Base-by-base conservation (phyloP, 2,797 vertebrate species). In the Cebuella pygmaea region DNA sequence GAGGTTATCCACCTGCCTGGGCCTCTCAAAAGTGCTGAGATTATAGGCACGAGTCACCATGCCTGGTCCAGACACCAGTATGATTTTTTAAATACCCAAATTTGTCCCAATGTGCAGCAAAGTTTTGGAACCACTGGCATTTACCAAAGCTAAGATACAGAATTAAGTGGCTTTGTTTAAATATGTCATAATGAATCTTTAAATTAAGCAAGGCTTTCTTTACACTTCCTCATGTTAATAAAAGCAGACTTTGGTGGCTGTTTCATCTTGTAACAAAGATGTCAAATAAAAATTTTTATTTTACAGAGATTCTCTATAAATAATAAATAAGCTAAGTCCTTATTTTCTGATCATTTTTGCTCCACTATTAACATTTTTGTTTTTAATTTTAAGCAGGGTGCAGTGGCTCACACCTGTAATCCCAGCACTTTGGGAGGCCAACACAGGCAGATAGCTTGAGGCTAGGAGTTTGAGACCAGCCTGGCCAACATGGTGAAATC, bases 211-310 rank as follows among this genome's bases (percentile, higher is more conserved):
- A 81, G 10, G 20, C 41, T 80, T 83, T 75, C 94, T 93, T 85
- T 46, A 79, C 5, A 41, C 33, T 75, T 8, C 70, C 33, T 87
- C 76, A 82, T 52, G 93, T 84, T 88, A 94, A 85, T 97, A 64
- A 81, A 91, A 89, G 74, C 44, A 88, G 85, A 80, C 61, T 57
- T 57, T 72, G 5, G 7, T 39, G 27, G 12, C 55, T 46, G 7
- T 82, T 79, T 81, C 76, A 67, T 44, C 92, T 84, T 86, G 26
- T n/a, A 93, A 91, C 24, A 88, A 82, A 88, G 57, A 83, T 84
- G 48, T 33, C 26, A 96, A 95, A 36, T 59, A 94, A 46, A 87
- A 55, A 7, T 24, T 84, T 95, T 93, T 70, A 82, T 57, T 95
- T 41, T 88, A 70, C 27, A 88, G 46, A 81, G 30, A 20, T 22